A percentile compares a stretch with the other conserved stretches of the same genome.
Evolutionary conservation across 2,113 vertebrate species (phyloP).

Genomic region (Artemisiospiza belli): DNA sequence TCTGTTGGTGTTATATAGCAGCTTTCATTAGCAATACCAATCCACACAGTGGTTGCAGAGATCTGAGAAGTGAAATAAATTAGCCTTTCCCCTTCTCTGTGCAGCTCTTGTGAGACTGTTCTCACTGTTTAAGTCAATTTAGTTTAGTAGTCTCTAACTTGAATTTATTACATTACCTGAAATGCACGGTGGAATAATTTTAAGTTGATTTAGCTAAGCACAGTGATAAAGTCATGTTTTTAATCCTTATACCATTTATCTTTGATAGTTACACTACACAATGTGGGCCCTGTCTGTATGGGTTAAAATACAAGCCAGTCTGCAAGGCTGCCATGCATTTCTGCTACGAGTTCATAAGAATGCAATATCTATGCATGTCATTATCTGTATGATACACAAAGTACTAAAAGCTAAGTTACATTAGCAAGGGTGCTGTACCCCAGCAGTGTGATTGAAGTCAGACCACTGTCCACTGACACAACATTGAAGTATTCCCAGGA

Average conservation of each 20-base stretch:
- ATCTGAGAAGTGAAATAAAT: constrained; percentile 3
- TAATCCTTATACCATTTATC: background rate
- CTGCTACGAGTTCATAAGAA: background rate
- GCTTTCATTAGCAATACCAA: background rate
- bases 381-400: background rate
- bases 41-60: background rate
- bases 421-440: background rate
- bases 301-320: background rate
- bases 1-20: background rate
- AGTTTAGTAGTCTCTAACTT: background rate
- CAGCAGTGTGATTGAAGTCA: background rate
- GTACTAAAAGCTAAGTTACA: background rate
- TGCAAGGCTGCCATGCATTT: background rate
- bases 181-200: background rate
- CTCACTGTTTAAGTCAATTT: background rate
- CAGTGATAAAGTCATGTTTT: background rate
- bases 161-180: background rate
- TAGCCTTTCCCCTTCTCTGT: background rate
- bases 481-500: background rate
- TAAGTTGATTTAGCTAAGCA: background rate
- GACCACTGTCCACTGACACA: background rate
- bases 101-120: background rate
- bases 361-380: background rate
- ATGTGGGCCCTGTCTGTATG: background rate
- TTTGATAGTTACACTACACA: background rate